Conservation (phyloP, 2,113 vertebrate species). For the Gallinago paraguaiae region DNA sequence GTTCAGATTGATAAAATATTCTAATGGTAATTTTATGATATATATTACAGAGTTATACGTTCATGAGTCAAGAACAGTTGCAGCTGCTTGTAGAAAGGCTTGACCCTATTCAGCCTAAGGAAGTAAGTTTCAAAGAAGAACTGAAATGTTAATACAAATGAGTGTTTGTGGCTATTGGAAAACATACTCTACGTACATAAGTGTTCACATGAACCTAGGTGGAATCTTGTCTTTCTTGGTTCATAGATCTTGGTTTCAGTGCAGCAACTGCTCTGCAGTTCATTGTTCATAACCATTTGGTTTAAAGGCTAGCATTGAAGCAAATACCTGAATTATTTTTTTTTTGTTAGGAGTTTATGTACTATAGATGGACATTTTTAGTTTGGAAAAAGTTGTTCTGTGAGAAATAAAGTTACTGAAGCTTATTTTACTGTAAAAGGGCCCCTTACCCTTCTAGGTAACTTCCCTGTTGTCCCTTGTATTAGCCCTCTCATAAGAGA, state of each 20-base stretch:
- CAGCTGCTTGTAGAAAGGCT: constrained; percentile 87
- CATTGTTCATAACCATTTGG: not conserved
- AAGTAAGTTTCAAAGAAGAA: constrained; percentile 78
- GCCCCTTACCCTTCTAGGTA: not conserved
- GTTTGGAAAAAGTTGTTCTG: not conserved
- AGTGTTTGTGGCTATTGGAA: not conserved
- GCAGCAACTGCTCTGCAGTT: not conserved
- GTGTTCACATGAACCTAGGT: not conserved
- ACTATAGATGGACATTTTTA: not conserved
- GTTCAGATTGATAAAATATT: constrained; percentile 2
- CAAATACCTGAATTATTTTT: not conserved
- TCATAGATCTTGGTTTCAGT: not conserved
- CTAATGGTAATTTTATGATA: constrained; percentile 33
- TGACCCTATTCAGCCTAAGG: constrained; percentile 85
- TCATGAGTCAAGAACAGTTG: constrained; percentile 93
- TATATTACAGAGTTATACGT: constrained; percentile 86
- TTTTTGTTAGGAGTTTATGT: not conserved
- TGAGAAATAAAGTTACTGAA: not conserved
- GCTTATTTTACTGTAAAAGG: not conserved
- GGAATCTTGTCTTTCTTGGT: not conserved
- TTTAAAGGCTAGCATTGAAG: not conserved
- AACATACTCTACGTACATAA: not conserved
- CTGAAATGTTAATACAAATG: not conserved
- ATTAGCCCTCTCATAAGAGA: not conserved
- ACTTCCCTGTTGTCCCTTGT: not conserved